phyloP scores from a whole-genome alignment of 2,113 vertebrate genomes.

The Pseudolaguvia tuberculata region DNA sequence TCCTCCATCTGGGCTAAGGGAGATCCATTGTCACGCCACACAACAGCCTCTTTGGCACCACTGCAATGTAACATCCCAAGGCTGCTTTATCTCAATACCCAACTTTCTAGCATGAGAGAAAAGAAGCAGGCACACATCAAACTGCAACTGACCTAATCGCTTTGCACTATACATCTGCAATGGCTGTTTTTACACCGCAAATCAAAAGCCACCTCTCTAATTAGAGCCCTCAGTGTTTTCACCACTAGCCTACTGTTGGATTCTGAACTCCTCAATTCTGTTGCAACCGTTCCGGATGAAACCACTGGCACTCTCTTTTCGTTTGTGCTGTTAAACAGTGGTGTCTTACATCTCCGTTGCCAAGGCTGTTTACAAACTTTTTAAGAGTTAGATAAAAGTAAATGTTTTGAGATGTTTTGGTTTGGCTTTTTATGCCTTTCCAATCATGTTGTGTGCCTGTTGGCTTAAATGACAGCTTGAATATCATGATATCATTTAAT shows the following conservation, averaged over 20 bases:
- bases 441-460: conserved; percentile 44
- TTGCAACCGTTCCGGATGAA: conserved; percentile 61
- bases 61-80: conserved; percentile 77
- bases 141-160: conserved; percentile 86
- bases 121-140: conserved; percentile 70
- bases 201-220: conserved; percentile 82
- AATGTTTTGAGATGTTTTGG: conserved; percentile 55
- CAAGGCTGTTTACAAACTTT: conserved; percentile 57
- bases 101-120: conserved; percentile 71
- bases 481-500: neutral
- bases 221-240: conserved; percentile 74
- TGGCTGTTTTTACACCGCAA: conserved; percentile 76
- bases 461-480: conserved; percentile 28
- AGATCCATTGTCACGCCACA: conserved; percentile 76
- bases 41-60: conserved; percentile 79
- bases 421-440: conserved; percentile 51
- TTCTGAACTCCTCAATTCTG: conserved; percentile 64
- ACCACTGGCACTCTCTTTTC: conserved; percentile 52
- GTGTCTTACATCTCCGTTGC: conserved; percentile 46
- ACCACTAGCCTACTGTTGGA: conserved; percentile 80
- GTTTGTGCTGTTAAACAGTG: conserved; percentile 24
- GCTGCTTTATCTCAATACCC: conserved; percentile 77
- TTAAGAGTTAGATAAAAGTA: conserved; percentile 56
- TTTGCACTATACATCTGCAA: conserved; percentile 85
- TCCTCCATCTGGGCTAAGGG: conserved; percentile 78